A percentile compares a stretch with the other conserved stretches of the same genome.
phyloP scores from a whole-genome alignment of 2,797 vertebrate species.

The Mus caroli region DNA sequence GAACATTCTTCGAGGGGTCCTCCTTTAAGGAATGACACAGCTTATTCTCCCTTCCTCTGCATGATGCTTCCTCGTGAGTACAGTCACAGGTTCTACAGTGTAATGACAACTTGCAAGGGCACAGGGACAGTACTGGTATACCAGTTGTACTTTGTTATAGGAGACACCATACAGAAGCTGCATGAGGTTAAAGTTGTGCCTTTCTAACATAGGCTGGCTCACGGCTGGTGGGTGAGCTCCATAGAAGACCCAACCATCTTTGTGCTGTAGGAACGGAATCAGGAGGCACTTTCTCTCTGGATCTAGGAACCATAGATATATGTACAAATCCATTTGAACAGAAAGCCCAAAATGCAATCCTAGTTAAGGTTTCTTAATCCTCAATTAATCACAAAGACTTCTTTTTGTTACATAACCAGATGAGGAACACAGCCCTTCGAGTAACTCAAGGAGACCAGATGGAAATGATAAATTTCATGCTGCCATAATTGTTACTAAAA shows the following conservation, averaged over 20 bases:
- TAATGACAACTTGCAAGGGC: background rate
- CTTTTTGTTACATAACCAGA: background rate
- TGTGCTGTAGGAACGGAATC: background rate
- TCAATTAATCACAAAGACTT: background rate
- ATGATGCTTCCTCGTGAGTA: background rate
- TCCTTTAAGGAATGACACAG: background rate
- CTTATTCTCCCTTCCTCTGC: background rate
- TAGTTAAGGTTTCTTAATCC: background rate
- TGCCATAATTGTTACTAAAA: background rate
- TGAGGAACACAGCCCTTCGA: background rate
- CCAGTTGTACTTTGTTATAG: background rate
- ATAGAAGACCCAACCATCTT: background rate
- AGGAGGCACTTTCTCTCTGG: background rate
- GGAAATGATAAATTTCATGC: background rate
- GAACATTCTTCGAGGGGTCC: background rate
- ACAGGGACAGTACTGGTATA: background rate
- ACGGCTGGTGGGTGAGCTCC: background rate
- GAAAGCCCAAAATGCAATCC: background rate
- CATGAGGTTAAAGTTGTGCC: background rate
- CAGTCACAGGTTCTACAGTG: background rate
- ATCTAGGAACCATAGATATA: background rate
- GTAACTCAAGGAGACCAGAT: background rate
- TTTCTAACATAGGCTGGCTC: background rate
- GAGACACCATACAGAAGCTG: background rate
- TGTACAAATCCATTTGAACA: background rate